Conservation (phyloP, 2,797 vertebrate genomes). For the Phoebastria nigripes region DNA sequence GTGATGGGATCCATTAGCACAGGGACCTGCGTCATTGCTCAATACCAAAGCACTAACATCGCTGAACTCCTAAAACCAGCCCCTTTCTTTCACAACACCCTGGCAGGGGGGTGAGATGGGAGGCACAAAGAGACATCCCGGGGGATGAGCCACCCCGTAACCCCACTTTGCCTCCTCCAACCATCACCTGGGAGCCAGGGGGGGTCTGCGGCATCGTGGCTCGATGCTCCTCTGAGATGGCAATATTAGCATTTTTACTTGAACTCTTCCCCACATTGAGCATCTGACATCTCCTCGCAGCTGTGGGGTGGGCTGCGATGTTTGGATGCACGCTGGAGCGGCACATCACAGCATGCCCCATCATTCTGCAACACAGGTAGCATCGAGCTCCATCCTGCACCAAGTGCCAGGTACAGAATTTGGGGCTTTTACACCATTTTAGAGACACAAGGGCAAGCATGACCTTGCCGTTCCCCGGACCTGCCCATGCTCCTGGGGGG, state of each 20-base stretch:
- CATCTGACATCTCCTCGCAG: accelerated
- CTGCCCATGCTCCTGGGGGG: background rate
- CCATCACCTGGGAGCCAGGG: too few species aligned
- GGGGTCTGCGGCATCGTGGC: accelerated
- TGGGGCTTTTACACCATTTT: background rate
- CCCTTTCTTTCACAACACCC: background rate
- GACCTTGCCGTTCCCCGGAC: background rate
- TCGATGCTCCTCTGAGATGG: too few species aligned
- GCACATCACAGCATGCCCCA: accelerated
- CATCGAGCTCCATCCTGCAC: background rate
- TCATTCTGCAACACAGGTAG: accelerated
- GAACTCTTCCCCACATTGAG: background rate
- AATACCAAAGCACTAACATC: too few species aligned
- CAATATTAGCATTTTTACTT: accelerated
- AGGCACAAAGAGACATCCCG: background rate
- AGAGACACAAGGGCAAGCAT: accelerated
- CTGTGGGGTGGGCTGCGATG: accelerated
- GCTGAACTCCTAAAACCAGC: background rate
- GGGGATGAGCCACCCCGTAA: background rate
- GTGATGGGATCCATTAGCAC: accelerated
- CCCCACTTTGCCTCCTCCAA: background rate
- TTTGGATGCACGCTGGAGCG: accelerated
- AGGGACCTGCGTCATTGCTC: accelerated
- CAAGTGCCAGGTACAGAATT: background rate
- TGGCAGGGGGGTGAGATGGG: too few species aligned